Evolutionary conservation across 2,113 vertebrate genomes (phyloP).

Genomic region (Anthoscopus minutus): DNA sequence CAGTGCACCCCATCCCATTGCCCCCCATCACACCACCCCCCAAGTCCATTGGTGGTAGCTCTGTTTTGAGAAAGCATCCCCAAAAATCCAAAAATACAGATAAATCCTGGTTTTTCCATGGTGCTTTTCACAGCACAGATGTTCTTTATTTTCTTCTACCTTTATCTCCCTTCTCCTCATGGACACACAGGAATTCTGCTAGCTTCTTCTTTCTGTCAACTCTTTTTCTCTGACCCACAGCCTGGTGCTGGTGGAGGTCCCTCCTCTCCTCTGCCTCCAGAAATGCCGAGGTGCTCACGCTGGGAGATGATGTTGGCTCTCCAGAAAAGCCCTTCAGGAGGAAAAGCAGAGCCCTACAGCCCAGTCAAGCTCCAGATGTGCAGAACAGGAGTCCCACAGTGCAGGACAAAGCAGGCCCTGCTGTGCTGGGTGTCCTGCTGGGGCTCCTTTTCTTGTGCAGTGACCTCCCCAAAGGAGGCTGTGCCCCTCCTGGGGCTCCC

Average conservation of each 20-base stretch:
- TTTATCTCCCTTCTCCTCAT: too few relatives aligned
- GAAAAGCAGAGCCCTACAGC: neutral
- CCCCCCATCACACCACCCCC: too few relatives aligned
- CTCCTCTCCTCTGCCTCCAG: neutral
- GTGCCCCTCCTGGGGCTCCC: neutral
- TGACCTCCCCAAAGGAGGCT: neutral
- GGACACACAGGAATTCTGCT: too few relatives aligned
- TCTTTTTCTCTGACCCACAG: too few relatives aligned
- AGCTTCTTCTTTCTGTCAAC: too few relatives aligned
- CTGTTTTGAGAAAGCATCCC: too few relatives aligned
- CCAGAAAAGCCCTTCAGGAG: neutral
- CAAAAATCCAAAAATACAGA: too few relatives aligned
- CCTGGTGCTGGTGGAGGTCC: neutral
- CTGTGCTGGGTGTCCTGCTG: neutral
- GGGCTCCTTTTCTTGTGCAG: neutral
- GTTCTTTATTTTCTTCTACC: too few relatives aligned
- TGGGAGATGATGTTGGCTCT: neutral
- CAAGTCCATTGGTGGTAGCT: too few relatives aligned
- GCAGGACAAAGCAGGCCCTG: slow-evolving; percentile 4
- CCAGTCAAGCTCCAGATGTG: neutral
- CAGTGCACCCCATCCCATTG: too few relatives aligned
- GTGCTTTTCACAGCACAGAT: too few relatives aligned
- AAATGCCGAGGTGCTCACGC: neutral
- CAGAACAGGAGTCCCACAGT: neutral
- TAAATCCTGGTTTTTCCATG: too few relatives aligned